A percentile compares a stretch with the other conserved stretches of the same genome.
Evolutionary conservation across 2,797 vertebrate species (phyloP).

Genomic region (Anguilla marmorata): DNA sequence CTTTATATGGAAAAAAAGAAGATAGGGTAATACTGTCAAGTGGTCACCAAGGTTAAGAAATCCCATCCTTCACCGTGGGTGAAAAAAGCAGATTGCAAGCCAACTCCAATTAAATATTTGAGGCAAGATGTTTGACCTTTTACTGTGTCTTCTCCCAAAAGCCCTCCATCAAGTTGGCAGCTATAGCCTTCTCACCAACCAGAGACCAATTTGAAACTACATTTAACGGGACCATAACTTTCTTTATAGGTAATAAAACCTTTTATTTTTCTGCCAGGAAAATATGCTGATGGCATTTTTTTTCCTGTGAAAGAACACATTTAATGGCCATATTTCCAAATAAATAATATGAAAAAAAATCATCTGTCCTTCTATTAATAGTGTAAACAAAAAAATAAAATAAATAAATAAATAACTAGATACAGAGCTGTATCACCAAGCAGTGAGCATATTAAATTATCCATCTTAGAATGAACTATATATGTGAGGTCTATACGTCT

Average conservation of each 20-base stretch:
- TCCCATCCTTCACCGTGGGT: constrained; percentile 25
- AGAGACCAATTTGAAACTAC: constrained; percentile 53
- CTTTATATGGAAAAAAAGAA: constrained; percentile 1
- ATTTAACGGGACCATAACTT: constrained; percentile 65
- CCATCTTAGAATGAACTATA: not conserved
- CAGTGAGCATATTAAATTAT: not conserved
- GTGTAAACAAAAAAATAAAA: not conserved
- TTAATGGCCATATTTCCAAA: not conserved
- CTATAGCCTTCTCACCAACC: constrained; percentile 14
- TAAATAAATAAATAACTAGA: not conserved
- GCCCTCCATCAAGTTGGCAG: constrained; percentile 24
- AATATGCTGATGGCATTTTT: constrained; percentile 56
- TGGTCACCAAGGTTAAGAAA: constrained; percentile 23
- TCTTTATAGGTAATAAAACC: constrained; percentile 60
- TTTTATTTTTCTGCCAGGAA: constrained; percentile 50
- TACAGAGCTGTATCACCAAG: not conserved
- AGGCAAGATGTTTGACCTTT: constrained; percentile 35
- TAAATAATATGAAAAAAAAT: not conserved
- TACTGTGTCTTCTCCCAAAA: constrained; percentile 22
- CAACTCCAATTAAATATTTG: constrained; percentile 34
- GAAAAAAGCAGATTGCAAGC: constrained; percentile 23
- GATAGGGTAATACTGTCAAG: constrained; percentile 9
- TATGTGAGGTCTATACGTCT: too few relatives aligned
- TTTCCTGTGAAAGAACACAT: not conserved
- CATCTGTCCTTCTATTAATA: not conserved